Evolutionary conservation across 2,113 vertebrate genomes (phyloP).

Genomic region (Oryzias curvinotus): DNA sequence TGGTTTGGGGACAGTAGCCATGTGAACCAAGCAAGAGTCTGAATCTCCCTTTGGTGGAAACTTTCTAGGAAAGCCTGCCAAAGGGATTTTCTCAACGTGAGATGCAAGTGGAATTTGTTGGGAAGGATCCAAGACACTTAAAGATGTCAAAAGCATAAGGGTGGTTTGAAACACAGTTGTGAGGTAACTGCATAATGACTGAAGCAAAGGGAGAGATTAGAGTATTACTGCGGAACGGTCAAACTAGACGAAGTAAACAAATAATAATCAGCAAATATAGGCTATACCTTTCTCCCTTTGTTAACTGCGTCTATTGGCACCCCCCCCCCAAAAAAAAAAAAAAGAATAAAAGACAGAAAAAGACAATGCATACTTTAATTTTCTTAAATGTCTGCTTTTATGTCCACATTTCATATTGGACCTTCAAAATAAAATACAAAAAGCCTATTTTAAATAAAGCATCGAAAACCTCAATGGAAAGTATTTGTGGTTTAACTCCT

Average conservation of each 20-base stretch:
- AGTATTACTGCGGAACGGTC: no score
- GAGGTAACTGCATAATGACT: constrained; percentile 32
- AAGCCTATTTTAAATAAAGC: neutral
- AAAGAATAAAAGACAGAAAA: no score
- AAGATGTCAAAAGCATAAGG: constrained; percentile 32
- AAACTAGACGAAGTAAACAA: no score
- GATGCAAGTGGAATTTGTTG: neutral
- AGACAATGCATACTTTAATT: no score
- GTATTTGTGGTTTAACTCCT: neutral
- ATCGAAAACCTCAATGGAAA: neutral
- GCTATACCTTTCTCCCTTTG: no score
- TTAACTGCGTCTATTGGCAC: no score
- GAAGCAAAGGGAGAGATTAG: constrained; percentile 3
- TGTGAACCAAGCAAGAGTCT: neutral
- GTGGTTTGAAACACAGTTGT: constrained; percentile 43
- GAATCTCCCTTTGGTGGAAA: neutral
- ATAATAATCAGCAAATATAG: no score
- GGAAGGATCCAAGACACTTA: constrained; percentile 12
- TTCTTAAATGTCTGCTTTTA: no score
- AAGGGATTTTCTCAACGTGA: neutral
- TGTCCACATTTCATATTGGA: no score
- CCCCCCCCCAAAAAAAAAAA: no score
- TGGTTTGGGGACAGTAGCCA: neutral
- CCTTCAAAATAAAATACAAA: no score
- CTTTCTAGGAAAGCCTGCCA: constrained; percentile 1